These are phyloP conservation scores for Stercorarius parasiticus DNA, from an alignment of 2,113 vertebrate species.

Conservation along the genomic window DNA sequence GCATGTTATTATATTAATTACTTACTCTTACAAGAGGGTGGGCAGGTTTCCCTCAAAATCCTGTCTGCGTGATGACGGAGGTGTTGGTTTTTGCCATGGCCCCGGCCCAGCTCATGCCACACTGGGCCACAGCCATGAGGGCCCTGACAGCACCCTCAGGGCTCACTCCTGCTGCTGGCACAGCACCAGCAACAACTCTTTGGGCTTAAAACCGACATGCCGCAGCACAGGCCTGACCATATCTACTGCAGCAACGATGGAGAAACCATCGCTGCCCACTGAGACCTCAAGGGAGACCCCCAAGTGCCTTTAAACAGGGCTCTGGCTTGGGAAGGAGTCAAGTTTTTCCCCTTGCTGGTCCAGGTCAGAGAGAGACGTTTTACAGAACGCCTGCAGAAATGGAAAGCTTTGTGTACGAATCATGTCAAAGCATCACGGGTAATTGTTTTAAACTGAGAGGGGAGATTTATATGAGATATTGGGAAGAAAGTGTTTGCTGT, in stretches of 20 bases:
- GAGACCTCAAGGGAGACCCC: accelerated
- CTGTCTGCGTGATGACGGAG: accelerated
- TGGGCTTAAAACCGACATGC: accelerated
- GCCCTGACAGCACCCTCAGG: not conserved
- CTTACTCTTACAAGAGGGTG: not conserved
- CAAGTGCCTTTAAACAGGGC: accelerated
- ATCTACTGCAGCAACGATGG: not conserved
- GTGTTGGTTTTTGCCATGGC: accelerated
- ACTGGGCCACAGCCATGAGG: not conserved
- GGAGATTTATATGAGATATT: not conserved
- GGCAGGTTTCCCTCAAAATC: not conserved
- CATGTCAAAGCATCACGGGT: accelerated
- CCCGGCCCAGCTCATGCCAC: accelerated
- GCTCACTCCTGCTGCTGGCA: not conserved
- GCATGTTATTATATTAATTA: not conserved
- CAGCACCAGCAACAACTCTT: accelerated
- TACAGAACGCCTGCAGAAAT: accelerated
- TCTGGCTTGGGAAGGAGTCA: accelerated
- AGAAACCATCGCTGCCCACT: accelerated
- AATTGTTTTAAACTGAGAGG: not conserved
- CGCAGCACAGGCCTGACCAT: accelerated
- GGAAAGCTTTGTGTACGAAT: not conserved
- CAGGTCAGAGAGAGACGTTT: accelerated
- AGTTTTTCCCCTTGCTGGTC: accelerated
- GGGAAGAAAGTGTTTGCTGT: not conserved